A percentile compares a stretch with the other conserved stretches of the same genome.
Evolutionary conservation across 2,888 invertebrate species (phyloP).

Genomic region (Phalera bucephala): DNA sequence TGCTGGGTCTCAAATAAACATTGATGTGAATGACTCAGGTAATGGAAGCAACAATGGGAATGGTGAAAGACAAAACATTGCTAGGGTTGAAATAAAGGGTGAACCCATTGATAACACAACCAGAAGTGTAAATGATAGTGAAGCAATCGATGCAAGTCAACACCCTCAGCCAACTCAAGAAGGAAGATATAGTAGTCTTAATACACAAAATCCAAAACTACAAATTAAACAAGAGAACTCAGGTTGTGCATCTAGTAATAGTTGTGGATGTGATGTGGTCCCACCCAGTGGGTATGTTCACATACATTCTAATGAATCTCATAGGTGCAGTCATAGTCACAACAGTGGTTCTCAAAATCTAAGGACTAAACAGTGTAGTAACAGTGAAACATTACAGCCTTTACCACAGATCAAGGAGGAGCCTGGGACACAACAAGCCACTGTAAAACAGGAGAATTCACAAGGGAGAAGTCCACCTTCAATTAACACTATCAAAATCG

Average conservation of each 20-base stretch:
- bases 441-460: conserved; percentile 52
- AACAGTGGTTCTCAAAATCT: conserved; percentile 40
- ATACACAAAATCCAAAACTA: conserved; percentile 8
- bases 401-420: conserved; percentile 58
- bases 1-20: conserved; percentile 14
- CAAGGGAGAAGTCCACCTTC: conserved; percentile 20
- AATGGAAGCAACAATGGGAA: conserved; percentile 15
- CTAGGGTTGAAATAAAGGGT: conserved; percentile 51
- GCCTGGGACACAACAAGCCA: conserved; percentile 36
- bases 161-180: conserved; percentile 13
- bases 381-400: conserved; percentile 25
- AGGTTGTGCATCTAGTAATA: conserved; percentile 24
- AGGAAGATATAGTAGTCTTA: conserved; percentile 22
- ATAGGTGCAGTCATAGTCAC: conserved; percentile 36
- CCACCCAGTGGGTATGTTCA: conserved; percentile 18
- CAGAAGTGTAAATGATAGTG: conserved; percentile 26
- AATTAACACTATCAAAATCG: conserved; percentile 44
- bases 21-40: conserved; percentile 20
- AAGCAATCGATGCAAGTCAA: conserved; percentile 20
- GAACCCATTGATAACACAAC: conserved; percentile 49
- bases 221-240: conserved; percentile 45
- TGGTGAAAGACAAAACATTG: conserved; percentile 19
- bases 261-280: conserved; percentile 28
- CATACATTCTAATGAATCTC: conserved; percentile 35
- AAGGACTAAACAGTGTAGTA: conserved; percentile 32